phyloP scores from a whole-genome alignment of 35 echinoderm and acorn worm species.

The Ptychodera flava region DNA sequence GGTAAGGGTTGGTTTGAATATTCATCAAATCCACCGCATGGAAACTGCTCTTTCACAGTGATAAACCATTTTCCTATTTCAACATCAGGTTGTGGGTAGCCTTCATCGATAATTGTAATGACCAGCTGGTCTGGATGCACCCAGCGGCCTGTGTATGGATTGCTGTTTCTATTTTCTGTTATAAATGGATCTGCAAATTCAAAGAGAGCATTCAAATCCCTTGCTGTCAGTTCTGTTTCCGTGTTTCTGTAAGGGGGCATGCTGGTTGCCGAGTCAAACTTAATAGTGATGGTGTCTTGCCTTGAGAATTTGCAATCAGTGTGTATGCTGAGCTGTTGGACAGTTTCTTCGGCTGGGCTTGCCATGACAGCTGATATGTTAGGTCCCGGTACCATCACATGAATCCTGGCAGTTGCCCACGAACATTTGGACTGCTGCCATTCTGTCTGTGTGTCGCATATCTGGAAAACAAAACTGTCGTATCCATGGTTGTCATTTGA shows the following conservation, averaged over 20 bases:
- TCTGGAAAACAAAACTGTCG: background rate
- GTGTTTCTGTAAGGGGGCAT: background rate
- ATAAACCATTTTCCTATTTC: background rate
- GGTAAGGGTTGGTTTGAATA: background rate
- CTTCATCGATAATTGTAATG: background rate
- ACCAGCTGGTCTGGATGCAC: background rate
- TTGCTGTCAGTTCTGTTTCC: background rate
- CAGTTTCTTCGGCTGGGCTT: background rate
- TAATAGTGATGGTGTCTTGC: background rate
- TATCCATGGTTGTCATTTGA: background rate
- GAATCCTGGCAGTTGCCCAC: background rate
- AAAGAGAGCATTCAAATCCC: background rate
- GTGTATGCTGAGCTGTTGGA: background rate
- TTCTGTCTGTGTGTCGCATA: background rate
- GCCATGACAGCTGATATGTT: background rate
- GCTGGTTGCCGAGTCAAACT: background rate
- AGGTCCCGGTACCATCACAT: background rate
- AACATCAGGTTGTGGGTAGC: background rate
- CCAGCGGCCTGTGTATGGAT: background rate
- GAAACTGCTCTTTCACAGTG: background rate
- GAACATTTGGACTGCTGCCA: background rate
- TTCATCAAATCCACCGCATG: background rate
- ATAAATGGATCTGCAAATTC: background rate
- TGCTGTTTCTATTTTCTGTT: background rate
- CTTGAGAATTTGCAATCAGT: background rate